These are phyloP conservation scores for Mimumesa dahlbomi DNA, from an alignment of 2,888 invertebrate species.

Conservation along the genomic window DNA sequence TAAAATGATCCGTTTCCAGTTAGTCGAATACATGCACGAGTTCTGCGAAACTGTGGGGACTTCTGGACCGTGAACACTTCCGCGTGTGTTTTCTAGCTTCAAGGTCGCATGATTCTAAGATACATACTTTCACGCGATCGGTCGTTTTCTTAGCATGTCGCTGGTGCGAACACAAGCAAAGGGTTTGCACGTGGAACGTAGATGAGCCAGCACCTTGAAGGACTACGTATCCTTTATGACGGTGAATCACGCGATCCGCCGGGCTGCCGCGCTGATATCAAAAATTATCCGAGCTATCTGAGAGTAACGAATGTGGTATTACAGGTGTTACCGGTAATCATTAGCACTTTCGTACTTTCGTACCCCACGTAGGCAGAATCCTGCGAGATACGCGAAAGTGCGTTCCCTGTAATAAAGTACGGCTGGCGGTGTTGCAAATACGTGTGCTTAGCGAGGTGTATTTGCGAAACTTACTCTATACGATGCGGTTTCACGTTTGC, in stretches of 20 bases:
- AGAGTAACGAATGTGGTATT: constrained; percentile 51
- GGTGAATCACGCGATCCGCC: constrained; percentile 62
- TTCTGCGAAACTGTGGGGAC: too few species aligned
- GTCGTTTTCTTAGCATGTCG: constrained; percentile 38
- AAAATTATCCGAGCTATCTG: constrained; percentile 51
- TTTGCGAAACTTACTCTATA: background rate
- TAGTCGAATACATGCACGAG: too few species aligned
- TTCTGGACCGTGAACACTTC: constrained; percentile 34
- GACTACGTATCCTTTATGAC: constrained; percentile 60
- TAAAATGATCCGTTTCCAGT: too few species aligned
- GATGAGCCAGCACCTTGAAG: constrained; percentile 54
- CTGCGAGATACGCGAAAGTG: constrained; percentile 1
- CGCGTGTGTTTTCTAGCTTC: constrained; percentile 24
- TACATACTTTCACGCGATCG: constrained; percentile 55
- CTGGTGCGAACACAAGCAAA: constrained; percentile 14
- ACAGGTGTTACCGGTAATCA: constrained; percentile 58
- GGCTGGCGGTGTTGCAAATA: background rate
- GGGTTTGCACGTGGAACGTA: constrained; percentile 48
- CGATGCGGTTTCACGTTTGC: background rate
- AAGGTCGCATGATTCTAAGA: constrained; percentile 41
- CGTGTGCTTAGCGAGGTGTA: background rate
- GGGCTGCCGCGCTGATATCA: constrained; percentile 44
- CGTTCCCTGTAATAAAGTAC: constrained; percentile 2
- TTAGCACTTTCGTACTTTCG: constrained; percentile 48
- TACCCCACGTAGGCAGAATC: background rate